Evolutionary conservation across 1,140 invertebrate species (phyloP).

Genomic region (Heliconius hewitsoni): DNA sequence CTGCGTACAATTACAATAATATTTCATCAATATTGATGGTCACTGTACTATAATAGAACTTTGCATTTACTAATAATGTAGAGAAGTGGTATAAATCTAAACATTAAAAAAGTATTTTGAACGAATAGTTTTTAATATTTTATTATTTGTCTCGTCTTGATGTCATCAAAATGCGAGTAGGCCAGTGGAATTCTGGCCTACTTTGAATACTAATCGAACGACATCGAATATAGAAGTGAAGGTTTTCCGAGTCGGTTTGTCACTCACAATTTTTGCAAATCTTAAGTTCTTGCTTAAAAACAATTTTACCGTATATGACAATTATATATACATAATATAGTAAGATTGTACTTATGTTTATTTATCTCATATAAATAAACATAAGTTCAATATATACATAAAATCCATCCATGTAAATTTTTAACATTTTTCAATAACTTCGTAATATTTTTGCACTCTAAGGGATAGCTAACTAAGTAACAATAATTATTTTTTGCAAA

Average conservation of each 20-base stretch:
- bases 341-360: too few species aligned
- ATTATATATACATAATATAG: too few species aligned
- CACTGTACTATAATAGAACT: background rate
- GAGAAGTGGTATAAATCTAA: background rate
- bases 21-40: background rate
- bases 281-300: background rate
- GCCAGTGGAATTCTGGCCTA: conserved; percentile 62
- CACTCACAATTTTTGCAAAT: background rate
- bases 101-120: background rate
- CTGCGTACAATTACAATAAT: background rate
- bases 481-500: background rate
- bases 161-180: conserved; percentile 54
- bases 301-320: too few species aligned
- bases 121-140: background rate
- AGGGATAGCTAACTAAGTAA: background rate
- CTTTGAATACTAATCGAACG: conserved; percentile 55
- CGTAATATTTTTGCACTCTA: too few species aligned
- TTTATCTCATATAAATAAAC: too few species aligned
- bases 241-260: conserved; percentile 30
- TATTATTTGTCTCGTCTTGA: background rate
- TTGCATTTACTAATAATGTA: background rate
- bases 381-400: too few species aligned
- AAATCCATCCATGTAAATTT: too few species aligned
- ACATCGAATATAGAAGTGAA: conserved; percentile 57
- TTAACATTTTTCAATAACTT: too few species aligned